Evolutionary conservation across 2,113 vertebrate genomes (phyloP).

Genomic region (Amazona guildingii): DNA sequence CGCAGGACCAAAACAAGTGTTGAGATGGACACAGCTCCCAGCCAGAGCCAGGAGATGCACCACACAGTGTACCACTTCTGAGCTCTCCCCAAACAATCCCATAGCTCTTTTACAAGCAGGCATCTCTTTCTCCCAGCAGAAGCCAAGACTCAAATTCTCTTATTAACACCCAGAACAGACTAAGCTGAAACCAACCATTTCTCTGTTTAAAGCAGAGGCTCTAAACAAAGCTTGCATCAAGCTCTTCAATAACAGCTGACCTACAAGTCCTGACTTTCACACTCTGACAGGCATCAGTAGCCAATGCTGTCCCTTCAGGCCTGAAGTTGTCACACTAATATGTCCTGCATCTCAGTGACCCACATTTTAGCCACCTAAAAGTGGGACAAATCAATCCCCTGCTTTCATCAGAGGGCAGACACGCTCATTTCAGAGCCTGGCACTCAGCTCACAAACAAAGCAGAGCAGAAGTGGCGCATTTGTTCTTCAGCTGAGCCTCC

Average conservation of each 20-base stretch:
- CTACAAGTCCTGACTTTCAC: background rate
- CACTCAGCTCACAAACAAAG: background rate
- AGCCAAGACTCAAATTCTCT: background rate
- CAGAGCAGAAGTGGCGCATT: background rate
- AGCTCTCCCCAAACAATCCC: background rate
- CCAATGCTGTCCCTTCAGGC: conserved; percentile 22
- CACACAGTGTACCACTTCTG: background rate
- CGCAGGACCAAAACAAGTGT: background rate
- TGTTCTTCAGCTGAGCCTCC: background rate
- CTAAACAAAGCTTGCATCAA: background rate
- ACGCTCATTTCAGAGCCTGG: background rate
- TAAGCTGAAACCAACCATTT: background rate
- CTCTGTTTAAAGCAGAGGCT: background rate
- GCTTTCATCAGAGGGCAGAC: background rate
- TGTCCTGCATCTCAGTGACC: conserved; percentile 24
- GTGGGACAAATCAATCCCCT: background rate
- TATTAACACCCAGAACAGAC: background rate
- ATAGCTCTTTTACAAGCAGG: background rate
- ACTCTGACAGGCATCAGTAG: background rate
- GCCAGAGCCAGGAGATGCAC: background rate
- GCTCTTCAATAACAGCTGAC: background rate
- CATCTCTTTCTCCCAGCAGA: background rate
- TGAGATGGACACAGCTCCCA: background rate
- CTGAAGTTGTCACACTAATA: background rate
- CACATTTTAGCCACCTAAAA: conserved; percentile 21